phyloP scores from a whole-genome alignment of 1,140 invertebrate genomes.

The Cotesia vestalis region DNA sequence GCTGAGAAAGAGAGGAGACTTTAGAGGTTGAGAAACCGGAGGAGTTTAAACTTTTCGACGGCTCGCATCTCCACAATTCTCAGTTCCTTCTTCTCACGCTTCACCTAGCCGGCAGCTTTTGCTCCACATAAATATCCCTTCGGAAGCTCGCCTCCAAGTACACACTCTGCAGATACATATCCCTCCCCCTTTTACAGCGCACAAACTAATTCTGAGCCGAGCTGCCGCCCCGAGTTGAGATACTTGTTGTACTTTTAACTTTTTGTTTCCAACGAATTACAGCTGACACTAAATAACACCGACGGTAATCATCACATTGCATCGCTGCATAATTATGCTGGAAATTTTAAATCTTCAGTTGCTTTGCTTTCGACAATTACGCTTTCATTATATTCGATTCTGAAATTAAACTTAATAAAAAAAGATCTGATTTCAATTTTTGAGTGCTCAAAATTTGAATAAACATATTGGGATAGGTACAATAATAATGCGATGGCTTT shows the following conservation, averaged over 20 bases:
- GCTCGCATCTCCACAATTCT: constrained; percentile 43
- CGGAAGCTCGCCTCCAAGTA: constrained; percentile 33
- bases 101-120: constrained; percentile 28
- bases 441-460: too few species aligned
- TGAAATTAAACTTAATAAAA: too few species aligned
- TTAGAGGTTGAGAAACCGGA: neutral
- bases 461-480: too few species aligned
- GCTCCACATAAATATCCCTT: constrained; percentile 51
- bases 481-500: too few species aligned
- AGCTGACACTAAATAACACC: constrained; percentile 3
- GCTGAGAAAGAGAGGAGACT: neutral
- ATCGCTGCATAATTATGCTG: too few species aligned
- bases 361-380: too few species aligned
- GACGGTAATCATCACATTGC: constrained; percentile 6
- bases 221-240: constrained; percentile 42
- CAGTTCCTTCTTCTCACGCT: constrained; percentile 28
- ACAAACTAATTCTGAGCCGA: constrained; percentile 12
- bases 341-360: too few species aligned
- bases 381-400: too few species aligned
- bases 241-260: constrained; percentile 48
- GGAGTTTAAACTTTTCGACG: constrained; percentile 58
- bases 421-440: too few species aligned
- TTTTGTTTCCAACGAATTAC: constrained; percentile 43
- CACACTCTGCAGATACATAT: constrained; percentile 28
- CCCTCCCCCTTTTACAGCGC: neutral